phyloP scores from a whole-genome alignment of 1,140 invertebrate species.

The Pemphigus obesinymphae region DNA sequence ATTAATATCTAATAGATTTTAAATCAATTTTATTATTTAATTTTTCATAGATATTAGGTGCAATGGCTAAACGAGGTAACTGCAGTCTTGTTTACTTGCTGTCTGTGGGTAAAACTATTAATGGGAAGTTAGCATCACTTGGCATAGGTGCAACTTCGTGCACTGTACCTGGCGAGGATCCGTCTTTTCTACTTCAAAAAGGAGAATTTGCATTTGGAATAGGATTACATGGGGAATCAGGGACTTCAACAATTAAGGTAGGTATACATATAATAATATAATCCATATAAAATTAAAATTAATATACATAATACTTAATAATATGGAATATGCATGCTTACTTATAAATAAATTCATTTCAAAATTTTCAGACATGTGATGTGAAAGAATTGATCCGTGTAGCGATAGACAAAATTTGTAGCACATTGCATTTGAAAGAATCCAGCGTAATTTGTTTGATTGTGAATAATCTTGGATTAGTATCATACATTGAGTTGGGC shows the following conservation, averaged over 20 bases:
- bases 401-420: constrained; percentile 54
- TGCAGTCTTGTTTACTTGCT: constrained; percentile 57
- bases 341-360: not conserved
- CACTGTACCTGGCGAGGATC: constrained; percentile 63
- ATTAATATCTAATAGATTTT: no score
- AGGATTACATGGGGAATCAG: constrained; percentile 83
- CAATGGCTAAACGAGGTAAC: constrained; percentile 61
- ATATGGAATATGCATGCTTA: no score
- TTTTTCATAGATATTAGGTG: constrained; percentile 62
- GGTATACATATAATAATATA: no score
- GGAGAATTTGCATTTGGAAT: constrained; percentile 77
- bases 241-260: constrained; percentile 65
- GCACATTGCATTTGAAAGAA: constrained; percentile 7
- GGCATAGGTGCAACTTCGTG: constrained; percentile 68
- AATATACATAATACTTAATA: no score
- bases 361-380: not conserved
- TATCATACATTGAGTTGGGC: constrained; percentile 71
- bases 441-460: constrained; percentile 59
- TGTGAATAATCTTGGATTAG: constrained; percentile 76
- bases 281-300: not conserved
- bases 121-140: constrained; percentile 63
- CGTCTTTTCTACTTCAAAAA: constrained; percentile 61
- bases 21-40: not conserved
- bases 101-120: constrained; percentile 52
- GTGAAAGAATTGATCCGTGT: constrained; percentile 53